Evolutionary conservation across 2,888 invertebrate species (phyloP), one percentile per base, ranked within the genome.

Genomic region (Aphidoletes aphidimyza): DNA sequence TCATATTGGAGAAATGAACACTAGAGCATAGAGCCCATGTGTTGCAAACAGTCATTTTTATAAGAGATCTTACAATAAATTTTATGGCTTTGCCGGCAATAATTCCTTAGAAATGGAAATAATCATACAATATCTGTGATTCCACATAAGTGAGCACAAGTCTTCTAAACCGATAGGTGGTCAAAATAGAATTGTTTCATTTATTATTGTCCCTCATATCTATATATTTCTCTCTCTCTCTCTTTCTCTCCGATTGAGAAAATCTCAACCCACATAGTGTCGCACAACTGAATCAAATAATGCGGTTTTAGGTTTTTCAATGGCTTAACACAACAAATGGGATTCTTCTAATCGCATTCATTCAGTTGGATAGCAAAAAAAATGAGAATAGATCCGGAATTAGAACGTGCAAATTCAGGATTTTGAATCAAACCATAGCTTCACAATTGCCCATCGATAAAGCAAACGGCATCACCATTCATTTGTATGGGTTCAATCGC

Each of bases 141-240:
- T 69, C 34, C 69, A 69, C 69, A 69, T 69, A 69, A 69, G 34
- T 69, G 69, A 69, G 69, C 69, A 69, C 17, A 30, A n/a, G 14
- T 30, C 69, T 11, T 30, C 69, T 11, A 30, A 69, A 69, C 1
- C 69, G 69, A 54, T 54, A 69, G 69, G 69, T 69, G 69, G 69
- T 69, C 69, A 69, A 69, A 69, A 69, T 69, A 30, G 30, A 69
- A 69, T 69, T 69, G 69, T 69, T 30, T 69, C 69, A 69, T 69
- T 69, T 11, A 11, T 54, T 22, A 5, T 30, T n/a, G n/a, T n/a
- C n/a, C n/a, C n/a, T n/a, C n/a, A n/a, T n/a, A n/a, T n/a, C n/a
- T n/a, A n/a, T n/a, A n/a, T n/a, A n/a, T n/a, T n/a, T n/a, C n/a
- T n/a, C n/a, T n/a, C n/a, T n/a, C n/a, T n/a, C n/a, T 30, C 34